A percentile compares a stretch with the other conserved stretches of the same genome.
phyloP scores from a whole-genome alignment of 2,797 vertebrate genomes.

The Agapornis canus region DNA sequence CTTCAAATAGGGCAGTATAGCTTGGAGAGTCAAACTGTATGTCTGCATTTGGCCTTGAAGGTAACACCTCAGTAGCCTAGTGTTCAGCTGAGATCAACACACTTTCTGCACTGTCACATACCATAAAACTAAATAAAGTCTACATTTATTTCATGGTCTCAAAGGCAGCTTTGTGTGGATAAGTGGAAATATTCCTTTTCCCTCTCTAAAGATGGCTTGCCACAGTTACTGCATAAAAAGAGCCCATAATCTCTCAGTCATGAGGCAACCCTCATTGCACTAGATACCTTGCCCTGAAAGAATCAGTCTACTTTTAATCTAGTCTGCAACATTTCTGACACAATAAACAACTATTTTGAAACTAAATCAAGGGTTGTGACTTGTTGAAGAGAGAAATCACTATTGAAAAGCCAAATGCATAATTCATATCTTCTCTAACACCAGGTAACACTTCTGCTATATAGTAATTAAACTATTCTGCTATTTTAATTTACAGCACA shows the following conservation, averaged over 20 bases:
- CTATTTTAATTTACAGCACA: neutral
- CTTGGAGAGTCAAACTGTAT: neutral
- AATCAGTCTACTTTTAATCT: neutral
- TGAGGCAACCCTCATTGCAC: neutral
- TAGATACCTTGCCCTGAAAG: neutral
- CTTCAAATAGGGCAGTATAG: neutral
- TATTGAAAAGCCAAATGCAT: neutral
- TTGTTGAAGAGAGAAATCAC: neutral
- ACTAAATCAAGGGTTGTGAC: neutral
- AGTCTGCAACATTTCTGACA: neutral
- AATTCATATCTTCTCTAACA: neutral
- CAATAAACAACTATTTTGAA: neutral
- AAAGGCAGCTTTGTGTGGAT: neutral
- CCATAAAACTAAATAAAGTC: neutral
- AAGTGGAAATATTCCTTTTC: neutral
- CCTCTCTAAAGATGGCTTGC: neutral
- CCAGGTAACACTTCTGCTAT: neutral
- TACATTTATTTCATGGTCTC: neutral
- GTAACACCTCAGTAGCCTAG: neutral
- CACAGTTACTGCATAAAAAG: neutral
- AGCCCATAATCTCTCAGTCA: neutral
- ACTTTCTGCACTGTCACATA: neutral
- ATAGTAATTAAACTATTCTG: neutral
- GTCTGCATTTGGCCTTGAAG: neutral
- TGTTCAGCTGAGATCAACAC: neutral